These are phyloP conservation scores for Sturnira hondurensis DNA, from an alignment of 2,113 vertebrate genomes.

Conservation along the genomic window DNA sequence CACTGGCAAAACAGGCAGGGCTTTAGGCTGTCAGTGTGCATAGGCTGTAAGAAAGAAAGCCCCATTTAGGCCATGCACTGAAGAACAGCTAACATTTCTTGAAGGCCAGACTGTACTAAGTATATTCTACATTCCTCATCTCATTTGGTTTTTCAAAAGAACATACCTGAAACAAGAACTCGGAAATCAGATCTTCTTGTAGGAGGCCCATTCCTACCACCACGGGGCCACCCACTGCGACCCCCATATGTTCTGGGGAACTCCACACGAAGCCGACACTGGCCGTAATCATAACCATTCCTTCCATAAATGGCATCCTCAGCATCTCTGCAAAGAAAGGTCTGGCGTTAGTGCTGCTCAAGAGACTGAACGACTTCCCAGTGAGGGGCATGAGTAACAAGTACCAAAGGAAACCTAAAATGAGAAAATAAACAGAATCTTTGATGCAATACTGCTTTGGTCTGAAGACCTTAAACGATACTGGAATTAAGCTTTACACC, in stretches of 20 bases:
- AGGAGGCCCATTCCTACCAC: constrained; percentile 88
- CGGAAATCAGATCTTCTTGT: constrained; percentile 93
- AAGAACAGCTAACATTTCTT: background rate
- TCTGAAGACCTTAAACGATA: background rate
- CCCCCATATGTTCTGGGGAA: constrained; percentile 87
- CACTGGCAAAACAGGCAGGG: background rate
- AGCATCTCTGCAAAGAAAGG: constrained; percentile 87
- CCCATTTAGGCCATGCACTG: background rate
- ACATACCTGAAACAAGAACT: constrained; percentile 92
- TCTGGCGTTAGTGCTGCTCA: constrained; percentile 8
- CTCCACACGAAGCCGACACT: constrained; percentile 92
- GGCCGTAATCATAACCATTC: constrained; percentile 90
- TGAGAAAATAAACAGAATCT: background rate
- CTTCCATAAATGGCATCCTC: constrained; percentile 90
- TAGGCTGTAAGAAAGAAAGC: background rate
- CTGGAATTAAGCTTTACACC: background rate
- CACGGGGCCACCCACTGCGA: constrained; percentile 78
- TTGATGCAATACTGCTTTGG: background rate
- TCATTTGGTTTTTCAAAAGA: constrained; percentile 26
- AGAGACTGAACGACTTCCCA: background rate
- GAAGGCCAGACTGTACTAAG: constrained; percentile 28
- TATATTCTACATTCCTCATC: constrained; percentile 23
- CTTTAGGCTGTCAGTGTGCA: background rate
- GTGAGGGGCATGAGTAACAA: background rate
- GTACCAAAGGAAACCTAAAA: background rate